Evolutionary conservation across 1,140 invertebrate species (phyloP).

Genomic region (Geopemphigus sp.): DNA sequence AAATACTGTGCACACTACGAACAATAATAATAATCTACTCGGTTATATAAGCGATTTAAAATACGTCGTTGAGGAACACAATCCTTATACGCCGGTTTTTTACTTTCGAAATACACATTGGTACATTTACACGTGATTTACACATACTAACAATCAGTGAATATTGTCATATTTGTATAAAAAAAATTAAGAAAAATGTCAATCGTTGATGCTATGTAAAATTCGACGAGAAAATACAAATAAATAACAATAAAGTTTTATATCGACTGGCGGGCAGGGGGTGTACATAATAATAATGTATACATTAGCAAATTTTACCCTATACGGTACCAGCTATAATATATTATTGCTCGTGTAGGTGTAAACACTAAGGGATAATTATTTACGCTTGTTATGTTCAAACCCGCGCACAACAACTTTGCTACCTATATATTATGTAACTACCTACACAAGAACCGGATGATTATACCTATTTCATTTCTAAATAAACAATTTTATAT

Average conservation of each 20-base stretch:
- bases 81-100: too few relatives aligned
- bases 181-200: not conserved
- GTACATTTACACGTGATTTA: too few relatives aligned
- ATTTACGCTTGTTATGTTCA: slow-evolving; percentile 19
- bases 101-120: too few relatives aligned
- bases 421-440: not conserved
- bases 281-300: not conserved
- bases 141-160: too few relatives aligned
- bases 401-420: slow-evolving; percentile 16
- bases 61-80: too few relatives aligned
- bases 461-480: not conserved
- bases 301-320: not conserved
- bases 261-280: too few relatives aligned
- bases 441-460: not conserved
- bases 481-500: not conserved
- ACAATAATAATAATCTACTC: not conserved
- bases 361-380: slow-evolving; percentile 27
- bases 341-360: not conserved
- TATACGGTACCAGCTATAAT: not conserved
- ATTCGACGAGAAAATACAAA: not conserved
- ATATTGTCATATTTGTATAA: too few relatives aligned
- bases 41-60: too few relatives aligned
- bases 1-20: not conserved
- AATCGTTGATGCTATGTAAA: not conserved
- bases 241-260: too few relatives aligned